These are phyloP conservation scores for Trimorus sp. DNA, from an alignment of 2,888 invertebrate species.

Conservation along the genomic window DNA sequence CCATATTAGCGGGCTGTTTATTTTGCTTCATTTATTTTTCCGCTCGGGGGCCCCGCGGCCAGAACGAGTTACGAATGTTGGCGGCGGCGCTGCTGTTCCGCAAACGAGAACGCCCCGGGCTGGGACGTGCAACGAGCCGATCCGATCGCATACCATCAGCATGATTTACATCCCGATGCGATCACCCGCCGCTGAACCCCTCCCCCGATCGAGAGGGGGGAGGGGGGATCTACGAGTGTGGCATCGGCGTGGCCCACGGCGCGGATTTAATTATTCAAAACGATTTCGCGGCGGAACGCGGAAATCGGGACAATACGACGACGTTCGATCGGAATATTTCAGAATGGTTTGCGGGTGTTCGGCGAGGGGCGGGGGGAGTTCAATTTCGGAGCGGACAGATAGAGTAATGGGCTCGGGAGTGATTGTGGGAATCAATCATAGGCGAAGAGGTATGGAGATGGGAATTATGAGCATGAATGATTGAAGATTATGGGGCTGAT, in stretches of 20 bases:
- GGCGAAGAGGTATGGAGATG: too few relatives aligned
- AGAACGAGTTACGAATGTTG: conserved; percentile 45
- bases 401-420: too few relatives aligned
- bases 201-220: conserved; percentile 12
- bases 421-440: too few relatives aligned
- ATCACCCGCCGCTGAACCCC: too few relatives aligned
- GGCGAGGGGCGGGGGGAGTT: too few relatives aligned
- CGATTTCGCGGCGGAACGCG: conserved; percentile 61
- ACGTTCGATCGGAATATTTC: too few relatives aligned
- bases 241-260: conserved; percentile 58
- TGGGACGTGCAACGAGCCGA: conserved; percentile 49
- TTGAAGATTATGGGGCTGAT: too few relatives aligned
- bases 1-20: conserved; percentile 55
- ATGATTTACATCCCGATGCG: conserved; percentile 64
- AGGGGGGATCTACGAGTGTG: conserved; percentile 56
- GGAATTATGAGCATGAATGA: too few relatives aligned
- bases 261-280: conserved; percentile 63
- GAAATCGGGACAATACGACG: conserved; percentile 35
- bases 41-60: too few relatives aligned
- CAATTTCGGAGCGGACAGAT: too few relatives aligned
- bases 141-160: conserved; percentile 56
- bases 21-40: conserved; percentile 14
- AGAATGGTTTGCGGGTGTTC: too few relatives aligned
- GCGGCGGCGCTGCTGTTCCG: conserved; percentile 51
- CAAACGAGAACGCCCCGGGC: conserved; percentile 52